Conservation (phyloP, 2,888 invertebrate genomes). For the Tinea semifulvella region DNA sequence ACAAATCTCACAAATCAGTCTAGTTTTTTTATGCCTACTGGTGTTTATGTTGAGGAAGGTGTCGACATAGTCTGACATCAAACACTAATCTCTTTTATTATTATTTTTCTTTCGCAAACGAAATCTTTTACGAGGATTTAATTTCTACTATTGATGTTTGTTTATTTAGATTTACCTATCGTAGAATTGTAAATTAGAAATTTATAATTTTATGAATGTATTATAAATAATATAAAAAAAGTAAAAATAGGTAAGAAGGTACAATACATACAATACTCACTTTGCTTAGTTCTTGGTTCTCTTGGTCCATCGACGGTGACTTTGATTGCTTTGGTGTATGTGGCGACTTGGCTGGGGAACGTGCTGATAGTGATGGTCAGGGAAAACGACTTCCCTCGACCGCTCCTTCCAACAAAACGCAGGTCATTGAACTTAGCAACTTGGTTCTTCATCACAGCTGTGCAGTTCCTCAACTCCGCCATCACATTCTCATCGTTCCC, state of each 20-base stretch:
- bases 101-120: neutral
- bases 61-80: conserved; percentile 1
- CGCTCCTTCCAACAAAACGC: conserved; percentile 96
- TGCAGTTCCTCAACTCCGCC: conserved; percentile 93
- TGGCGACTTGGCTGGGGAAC: conserved; percentile 83
- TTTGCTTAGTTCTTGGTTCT: conserved; percentile 95
- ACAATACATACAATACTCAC: conserved; percentile 70
- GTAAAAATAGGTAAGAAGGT: neutral
- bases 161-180: neutral
- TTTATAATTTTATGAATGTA: neutral
- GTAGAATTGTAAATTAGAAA: neutral
- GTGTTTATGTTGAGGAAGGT: neutral
- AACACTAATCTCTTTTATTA: neutral
- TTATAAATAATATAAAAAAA: neutral
- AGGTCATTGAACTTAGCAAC: conserved; percentile 99
- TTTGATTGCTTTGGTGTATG: conserved; percentile 97
- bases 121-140: conserved; percentile 7
- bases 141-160: conserved; percentile 6
- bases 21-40: neutral
- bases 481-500: conserved; percentile 98
- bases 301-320: conserved; percentile 99
- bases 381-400: conserved; percentile 94
- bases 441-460: conserved; percentile 96
- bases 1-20: neutral
- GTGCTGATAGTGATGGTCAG: conserved; percentile 92